Conservation (phyloP, 2,797 vertebrate species). For the Pseudomugil gertrudae region DNA sequence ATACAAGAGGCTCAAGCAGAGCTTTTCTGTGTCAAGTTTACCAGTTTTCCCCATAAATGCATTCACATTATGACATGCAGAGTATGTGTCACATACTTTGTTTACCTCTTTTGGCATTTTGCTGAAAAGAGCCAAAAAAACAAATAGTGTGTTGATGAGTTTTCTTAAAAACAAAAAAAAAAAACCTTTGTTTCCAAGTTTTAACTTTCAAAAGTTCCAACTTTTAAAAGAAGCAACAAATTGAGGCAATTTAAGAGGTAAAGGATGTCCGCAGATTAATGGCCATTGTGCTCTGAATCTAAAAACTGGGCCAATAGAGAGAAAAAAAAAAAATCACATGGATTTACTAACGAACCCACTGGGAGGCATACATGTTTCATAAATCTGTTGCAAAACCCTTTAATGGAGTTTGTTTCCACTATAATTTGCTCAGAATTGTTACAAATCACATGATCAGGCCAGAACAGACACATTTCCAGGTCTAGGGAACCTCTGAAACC, state of each 20-base stretch:
- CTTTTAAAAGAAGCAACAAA: constrained; percentile 22
- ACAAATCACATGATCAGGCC: not conserved
- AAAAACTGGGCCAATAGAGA: constrained; percentile 39
- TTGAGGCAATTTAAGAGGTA: constrained; percentile 28
- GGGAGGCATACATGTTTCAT: constrained; percentile 5
- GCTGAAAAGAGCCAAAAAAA: not conserved
- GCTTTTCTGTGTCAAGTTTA: too few relatives aligned
- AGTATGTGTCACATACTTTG: too few relatives aligned
- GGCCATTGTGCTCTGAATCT: constrained; percentile 15
- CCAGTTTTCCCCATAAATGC: too few relatives aligned
- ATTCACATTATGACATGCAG: too few relatives aligned
- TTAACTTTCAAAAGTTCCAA: not conserved
- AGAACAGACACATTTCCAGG: constrained; percentile 24
- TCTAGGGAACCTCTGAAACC: constrained; percentile 21
- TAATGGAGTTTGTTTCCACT: constrained; percentile 17
- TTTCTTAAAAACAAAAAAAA: not conserved
- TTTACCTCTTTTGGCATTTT: too few relatives aligned
- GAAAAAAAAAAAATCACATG: constrained; percentile 10
- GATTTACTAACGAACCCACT: constrained; percentile 15
- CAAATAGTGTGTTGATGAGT: not conserved
- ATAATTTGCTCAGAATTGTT: constrained; percentile 10
- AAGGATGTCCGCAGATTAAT: constrained; percentile 44
- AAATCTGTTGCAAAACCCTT: constrained; percentile 25
- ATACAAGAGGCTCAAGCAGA: too few relatives aligned
- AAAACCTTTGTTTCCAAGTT: too few relatives aligned